Base-by-base conservation (phyloP, 2,888 invertebrate genomes). In the Norana najaformis region DNA sequence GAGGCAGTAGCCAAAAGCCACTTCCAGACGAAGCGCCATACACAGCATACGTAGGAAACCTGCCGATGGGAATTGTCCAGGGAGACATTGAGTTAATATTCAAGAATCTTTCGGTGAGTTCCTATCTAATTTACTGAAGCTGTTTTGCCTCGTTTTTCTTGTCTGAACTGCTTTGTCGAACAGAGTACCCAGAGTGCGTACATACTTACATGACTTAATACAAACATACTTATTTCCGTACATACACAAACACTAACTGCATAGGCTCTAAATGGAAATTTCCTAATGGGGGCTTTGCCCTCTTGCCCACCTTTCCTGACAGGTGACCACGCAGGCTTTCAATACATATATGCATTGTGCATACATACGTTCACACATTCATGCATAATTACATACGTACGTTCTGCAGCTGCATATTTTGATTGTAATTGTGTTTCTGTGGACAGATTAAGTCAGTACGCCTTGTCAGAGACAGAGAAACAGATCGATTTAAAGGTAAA, bases 41-140 rank as follows among this genome's bases (percentile, higher is more conserved):
- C 95, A 97, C 97, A 94, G 98, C 98, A 37, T 99, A 96, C 95
- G 97, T 99, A 92, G 99, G 98, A 92, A 98, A 98, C 95, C 96
- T 99, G 93, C 98, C 98, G 89, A 96, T 96, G 93, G 97, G 97
- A 91, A 96, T 97, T 92, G 98, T 98, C 91, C 98, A 99, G 96
- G 98, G 98, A 93, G 98, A 99, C 95, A 96, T 99, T 93, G 97
- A 97, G 94, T 96, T 96, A 95, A 98, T 99, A 92, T 97, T 97
- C 93, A 93, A 96, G 93, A 95, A 94, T 92, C 93, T 95, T 90
- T 94, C 95, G 93, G 96, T 96, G 94, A 94, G 94, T 91, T 89
- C 14, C 18, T 36, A 1, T 6, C 18, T 16, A 16, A 35, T 2
- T 30, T n/a, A 36, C 4, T 6, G 18, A 1, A 3, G 0, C 3